These are phyloP conservation scores for Polietes domitor DNA, from an alignment of 2,888 invertebrate species.

Conservation along the genomic window DNA sequence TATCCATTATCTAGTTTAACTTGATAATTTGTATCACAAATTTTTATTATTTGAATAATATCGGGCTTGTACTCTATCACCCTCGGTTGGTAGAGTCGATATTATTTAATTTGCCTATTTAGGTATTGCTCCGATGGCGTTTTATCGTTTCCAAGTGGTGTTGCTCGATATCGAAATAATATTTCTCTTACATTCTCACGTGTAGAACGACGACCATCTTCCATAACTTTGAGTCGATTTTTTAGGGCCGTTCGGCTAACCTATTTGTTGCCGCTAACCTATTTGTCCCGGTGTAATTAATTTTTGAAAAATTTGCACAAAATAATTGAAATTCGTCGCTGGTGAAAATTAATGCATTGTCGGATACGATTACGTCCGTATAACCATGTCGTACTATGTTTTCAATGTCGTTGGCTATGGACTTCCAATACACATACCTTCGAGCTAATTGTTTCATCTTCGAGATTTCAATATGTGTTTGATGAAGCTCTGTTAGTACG, in stretches of 20 bases:
- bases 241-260: conserved; percentile 59
- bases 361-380: conserved; percentile 45
- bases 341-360: conserved; percentile 58
- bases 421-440: neutral
- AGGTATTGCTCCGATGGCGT: conserved; percentile 60
- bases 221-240: conserved; percentile 44
- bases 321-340: conserved; percentile 54
- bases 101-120: conserved; percentile 43
- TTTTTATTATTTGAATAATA: conserved; percentile 32
- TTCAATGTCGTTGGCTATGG: no score
- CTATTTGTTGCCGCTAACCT: conserved; percentile 55
- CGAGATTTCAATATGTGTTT: neutral
- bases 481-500: neutral
- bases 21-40: conserved; percentile 10
- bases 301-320: conserved; percentile 57
- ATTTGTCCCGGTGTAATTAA: conserved; percentile 58
- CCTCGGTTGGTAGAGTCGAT: no score
- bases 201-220: conserved; percentile 78
- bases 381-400: neutral
- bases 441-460: neutral
- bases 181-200: conserved; percentile 42
- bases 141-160: conserved; percentile 49
- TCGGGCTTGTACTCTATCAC: conserved; percentile 32
- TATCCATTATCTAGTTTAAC: no score
- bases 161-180: conserved; percentile 45